phyloP scores from a whole-genome alignment of 2,113 vertebrate species.

The Petrocephalus microphthalmus region DNA sequence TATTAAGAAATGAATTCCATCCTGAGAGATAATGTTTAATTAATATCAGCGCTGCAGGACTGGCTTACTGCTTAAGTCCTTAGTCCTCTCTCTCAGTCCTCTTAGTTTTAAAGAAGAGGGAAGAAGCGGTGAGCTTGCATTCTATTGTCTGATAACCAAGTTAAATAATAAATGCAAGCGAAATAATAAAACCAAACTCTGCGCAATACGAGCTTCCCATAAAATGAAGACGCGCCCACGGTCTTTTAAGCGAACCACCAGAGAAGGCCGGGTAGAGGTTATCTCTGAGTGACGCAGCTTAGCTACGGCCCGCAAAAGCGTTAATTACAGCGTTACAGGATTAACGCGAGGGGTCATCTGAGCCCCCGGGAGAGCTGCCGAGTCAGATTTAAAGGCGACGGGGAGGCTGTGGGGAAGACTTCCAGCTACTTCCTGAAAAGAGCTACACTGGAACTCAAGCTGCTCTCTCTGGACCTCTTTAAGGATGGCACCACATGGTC shows the following conservation, averaged over 20 bases:
- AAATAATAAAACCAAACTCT: neutral
- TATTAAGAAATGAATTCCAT: conserved; percentile 6
- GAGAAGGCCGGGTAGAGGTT: neutral
- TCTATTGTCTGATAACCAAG: neutral
- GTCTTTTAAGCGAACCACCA: neutral
- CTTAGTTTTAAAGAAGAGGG: neutral
- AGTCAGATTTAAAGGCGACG: neutral
- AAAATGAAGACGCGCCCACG: neutral
- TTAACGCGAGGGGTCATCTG: neutral
- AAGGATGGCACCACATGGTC: neutral
- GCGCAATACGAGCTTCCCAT: neutral
- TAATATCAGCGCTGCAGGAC: neutral
- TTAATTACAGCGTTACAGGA: conserved; percentile 6
- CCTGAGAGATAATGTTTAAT: neutral
- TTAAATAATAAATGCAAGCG: neutral
- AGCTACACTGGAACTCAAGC: neutral
- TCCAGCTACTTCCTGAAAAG: neutral
- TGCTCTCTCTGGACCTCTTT: neutral
- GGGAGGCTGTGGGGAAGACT: neutral
- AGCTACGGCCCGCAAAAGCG: neutral
- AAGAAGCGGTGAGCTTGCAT: neutral
- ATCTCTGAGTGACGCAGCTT: neutral
- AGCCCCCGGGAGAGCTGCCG: neutral
- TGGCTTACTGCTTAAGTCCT: neutral
- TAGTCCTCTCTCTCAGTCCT: neutral